Conservation (phyloP, 2,797 vertebrate species). For the Monodelphis domestica region DNA sequence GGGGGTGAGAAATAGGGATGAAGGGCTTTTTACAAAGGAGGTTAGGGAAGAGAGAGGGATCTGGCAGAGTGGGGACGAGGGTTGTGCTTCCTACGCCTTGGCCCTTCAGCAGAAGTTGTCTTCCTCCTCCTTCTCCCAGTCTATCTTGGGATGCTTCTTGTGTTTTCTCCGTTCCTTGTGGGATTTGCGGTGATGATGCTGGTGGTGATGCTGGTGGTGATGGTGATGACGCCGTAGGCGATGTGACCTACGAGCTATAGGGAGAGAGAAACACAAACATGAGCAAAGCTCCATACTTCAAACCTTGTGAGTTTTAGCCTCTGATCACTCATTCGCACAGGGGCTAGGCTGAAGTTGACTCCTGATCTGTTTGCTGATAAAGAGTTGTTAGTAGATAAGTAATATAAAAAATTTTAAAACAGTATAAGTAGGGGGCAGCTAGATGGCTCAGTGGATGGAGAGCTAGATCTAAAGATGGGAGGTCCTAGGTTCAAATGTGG, state of each 20-base stretch:
- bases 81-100: constrained; percentile 70
- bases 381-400: neutral
- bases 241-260: constrained; percentile 91
- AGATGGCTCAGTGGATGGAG: too few relatives aligned
- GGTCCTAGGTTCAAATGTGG: too few relatives aligned
- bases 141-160: constrained; percentile 77
- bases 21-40: constrained; percentile 72
- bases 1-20: neutral
- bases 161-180: constrained; percentile 94
- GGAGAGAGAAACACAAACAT: neutral
- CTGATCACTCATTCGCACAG: neutral
- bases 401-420: too few relatives aligned
- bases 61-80: constrained; percentile 15
- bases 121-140: constrained; percentile 79
- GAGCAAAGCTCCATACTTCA: neutral
- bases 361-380: neutral
- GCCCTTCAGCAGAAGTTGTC: constrained; percentile 84
- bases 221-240: constrained; percentile 92
- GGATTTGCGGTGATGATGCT: constrained; percentile 91
- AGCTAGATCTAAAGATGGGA: too few relatives aligned
- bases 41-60: neutral
- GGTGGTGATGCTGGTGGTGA: constrained; percentile 88
- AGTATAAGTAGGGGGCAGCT: too few relatives aligned
- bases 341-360: neutral
- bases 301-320: neutral